These are phyloP conservation scores for Urocolius indicus DNA, from an alignment of 2,113 vertebrate genomes.

Conservation along the genomic window DNA sequence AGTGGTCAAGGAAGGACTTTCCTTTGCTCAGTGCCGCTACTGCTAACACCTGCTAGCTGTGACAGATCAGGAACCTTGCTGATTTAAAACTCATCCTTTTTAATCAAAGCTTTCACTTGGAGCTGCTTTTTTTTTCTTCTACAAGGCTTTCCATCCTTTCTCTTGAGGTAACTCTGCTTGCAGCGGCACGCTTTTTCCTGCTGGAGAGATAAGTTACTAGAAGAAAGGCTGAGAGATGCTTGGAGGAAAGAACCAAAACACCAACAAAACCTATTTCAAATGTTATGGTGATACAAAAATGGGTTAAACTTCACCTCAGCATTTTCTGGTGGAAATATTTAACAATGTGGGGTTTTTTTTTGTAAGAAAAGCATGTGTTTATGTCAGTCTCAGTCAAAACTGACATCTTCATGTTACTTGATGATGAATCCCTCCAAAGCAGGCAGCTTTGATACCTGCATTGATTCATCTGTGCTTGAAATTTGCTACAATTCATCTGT, in stretches of 20 bases:
- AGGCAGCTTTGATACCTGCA: neutral
- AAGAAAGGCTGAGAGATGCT: neutral
- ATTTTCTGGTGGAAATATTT: neutral
- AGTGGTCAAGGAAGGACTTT: neutral
- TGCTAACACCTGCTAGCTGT: accelerated
- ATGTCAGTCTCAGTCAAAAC: neutral
- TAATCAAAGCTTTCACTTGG: neutral
- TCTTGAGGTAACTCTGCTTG: neutral
- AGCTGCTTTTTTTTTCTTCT: neutral
- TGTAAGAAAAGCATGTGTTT: neutral
- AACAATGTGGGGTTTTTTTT: neutral
- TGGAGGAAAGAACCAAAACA: neutral
- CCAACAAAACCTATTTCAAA: neutral
- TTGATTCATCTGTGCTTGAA: neutral
- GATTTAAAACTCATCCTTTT: neutral
- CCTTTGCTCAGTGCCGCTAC: neutral
- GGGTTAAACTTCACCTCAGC: neutral
- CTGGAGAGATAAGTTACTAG: neutral
- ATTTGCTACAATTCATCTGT: neutral
- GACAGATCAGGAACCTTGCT: neutral
- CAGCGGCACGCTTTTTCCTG: neutral
- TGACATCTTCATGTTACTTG: neutral
- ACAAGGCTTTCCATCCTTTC: neutral
- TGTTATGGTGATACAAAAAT: neutral
- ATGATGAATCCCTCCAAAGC: neutral